Evolutionary conservation across 2,888 invertebrate species (phyloP), one percentile per base, ranked within the genome.

Genomic region (Amphiduros pacificus): DNA sequence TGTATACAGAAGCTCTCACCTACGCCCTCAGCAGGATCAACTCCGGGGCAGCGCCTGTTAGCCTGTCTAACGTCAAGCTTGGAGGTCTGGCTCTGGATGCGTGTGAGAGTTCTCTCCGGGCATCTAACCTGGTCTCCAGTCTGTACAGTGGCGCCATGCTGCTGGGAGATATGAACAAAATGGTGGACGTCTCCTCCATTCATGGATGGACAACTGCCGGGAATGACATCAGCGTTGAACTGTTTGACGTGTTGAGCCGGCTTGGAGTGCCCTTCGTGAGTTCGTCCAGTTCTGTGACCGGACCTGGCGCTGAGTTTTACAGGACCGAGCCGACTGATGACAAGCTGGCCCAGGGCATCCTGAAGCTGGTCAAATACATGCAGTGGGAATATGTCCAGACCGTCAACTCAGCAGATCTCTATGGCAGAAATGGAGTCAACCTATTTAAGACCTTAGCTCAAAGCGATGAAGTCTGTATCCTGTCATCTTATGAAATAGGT

Each of bases 191-290:
- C 41, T n/a, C n/a, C n/a, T n/a, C n/a, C n/a, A n/a, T n/a, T n/a
- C n/a, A n/a, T n/a, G 44, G 44, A 4, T 44, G 44, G 44, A 44
- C 44, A 11, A 22, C 44, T 44, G 44, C 44, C 22, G 44, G 44
- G n/a, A 22, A 44, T 24, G 49, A 22, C 26, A 49, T 50, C 31
- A 58, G 32, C 26, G 11, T 29, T 6, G 29, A 32, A 36, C 31
- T 27, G 2, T 44, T 32, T n/a, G 20, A 22, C 1, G 2, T 58
- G 29, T 48, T 58, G 9, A 67, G 73, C 24, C 57, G 64, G 26
- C 65, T 87, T 72, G 76, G 82, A 44, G 81, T 87, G 36, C 86
- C 87, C 1, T 84, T 86, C 69, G 75, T 82, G 20, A 72, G 73
- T 6, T 74, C 76, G 11, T 74, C 72, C 0, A 77, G 78, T 2